Base-by-base conservation (phyloP, 2,113 vertebrate genomes). In the Monarcha castaneiventris region DNA sequence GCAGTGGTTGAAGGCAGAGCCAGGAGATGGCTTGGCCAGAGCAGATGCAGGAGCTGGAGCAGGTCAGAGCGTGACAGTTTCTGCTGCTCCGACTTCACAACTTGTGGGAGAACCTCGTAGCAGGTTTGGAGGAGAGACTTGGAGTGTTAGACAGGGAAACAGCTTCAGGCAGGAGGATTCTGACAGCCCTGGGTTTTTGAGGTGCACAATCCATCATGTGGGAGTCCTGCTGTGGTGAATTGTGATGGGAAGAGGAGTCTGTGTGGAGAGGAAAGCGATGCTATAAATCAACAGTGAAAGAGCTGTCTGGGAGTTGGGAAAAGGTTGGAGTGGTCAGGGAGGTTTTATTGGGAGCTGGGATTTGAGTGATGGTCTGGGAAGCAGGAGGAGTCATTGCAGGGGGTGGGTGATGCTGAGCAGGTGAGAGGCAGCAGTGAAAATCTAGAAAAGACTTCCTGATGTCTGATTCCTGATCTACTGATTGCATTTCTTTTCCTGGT, bases 151-250 rank as follows among this genome's bases (percentile, higher is more conserved):
- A 10, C 30, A 35, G 62, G 51, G 79, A n/a, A 59, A 29, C 10
- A 52, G 26, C 75, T 14, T 26, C 22, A 62, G 67, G 74, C 41
- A 19, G 5, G 77, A 33, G 73, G 49, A 30, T 58, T 64, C 54
- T 72, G 35, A 4, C 61, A 82, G 49, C 44, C 7, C 13, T 27
- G 26, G 25, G 1, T 22, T 64, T 69, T 9, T 43, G 62, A 76
- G 74, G 39, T 35, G n/a, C 7, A 2, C 2, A 1, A 6, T 52
- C 25, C 21, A 7, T 79, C 25, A 0, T 7, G 12, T 9, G 14
- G n/a, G 62, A 64, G 35, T 22, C 33, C 72, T 68, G 44, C 73
- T 27, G 32, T 12, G 73, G 2, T 39, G 26, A 26, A 23, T 14
- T 44, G 37, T 2, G 13, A 25, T 19, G 39, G 69, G 51, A 17